Evolutionary conservation across 2,888 invertebrate genomes (phyloP), one percentile per base, ranked within the genome.

Genomic region (Hermaeophaga mercurialis): DNA sequence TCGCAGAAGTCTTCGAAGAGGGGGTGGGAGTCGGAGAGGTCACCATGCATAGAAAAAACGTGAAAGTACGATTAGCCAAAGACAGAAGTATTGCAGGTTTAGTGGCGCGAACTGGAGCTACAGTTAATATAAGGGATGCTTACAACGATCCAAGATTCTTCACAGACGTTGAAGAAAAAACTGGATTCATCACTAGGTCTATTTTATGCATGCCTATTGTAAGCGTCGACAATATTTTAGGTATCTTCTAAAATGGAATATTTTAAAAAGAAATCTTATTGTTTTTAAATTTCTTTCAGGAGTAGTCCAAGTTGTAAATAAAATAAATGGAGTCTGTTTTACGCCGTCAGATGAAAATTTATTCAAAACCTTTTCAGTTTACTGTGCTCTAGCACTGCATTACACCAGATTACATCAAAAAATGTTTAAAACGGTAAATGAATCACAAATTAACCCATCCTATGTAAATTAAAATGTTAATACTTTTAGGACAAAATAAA

Each of bases 1-100:
- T 76, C 6, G 84, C 84, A 0, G 84, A 85, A 68, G 80, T 83
- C 73, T 85, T 82, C 79, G 84, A 84, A 58, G 84, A 85, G 66
- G 83, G 83, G 1, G 80, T 74, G 9, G 70, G 77, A 11, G 66
- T 70, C 9, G 66, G 70, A 8, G 61, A 62, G 0, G 72, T 75
- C 5, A 73, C 73, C 3, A 79, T 83, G 73, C 80, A 81, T 0
- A 79, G 76, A 61, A 83, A 83, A 66, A 81, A 81, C 67, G 68
- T 77, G 5, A 82, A 82, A 73, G 74, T 84, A 33, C 79, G 81
- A 59, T 70, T 85, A 36, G 74, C 73, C 14, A 72, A 69, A 63
- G 83, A 83, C 39, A 72, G 77, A 43, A 80, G 81, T 0, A 82
- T 85, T 15, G 83, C 82, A 0, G 81, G 81, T 1, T 62, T 79